Conservation (phyloP, 1,140 invertebrate genomes). For the Melitaea cinxia region DNA sequence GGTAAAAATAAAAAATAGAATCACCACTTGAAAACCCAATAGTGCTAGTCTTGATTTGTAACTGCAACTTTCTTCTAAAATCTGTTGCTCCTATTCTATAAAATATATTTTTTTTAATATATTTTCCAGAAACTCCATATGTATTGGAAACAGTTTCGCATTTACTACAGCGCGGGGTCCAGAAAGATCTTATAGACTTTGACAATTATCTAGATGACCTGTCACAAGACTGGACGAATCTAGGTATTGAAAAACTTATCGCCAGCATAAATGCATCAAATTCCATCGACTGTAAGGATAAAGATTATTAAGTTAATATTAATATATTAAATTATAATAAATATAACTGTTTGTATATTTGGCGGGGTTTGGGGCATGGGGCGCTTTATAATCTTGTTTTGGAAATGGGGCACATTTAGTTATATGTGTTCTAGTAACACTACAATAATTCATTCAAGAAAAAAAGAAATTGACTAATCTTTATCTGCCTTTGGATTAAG, state of each 20-base stretch:
- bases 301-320: slow-evolving; percentile 11
- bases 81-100: slow-evolving; percentile 39
- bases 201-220: slow-evolving; percentile 96
- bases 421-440: too few species aligned
- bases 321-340: neutral
- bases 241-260: slow-evolving; percentile 77
- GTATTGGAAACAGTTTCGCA: slow-evolving; percentile 85
- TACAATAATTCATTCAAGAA: too few species aligned
- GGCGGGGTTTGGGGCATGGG: neutral
- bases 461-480: too few species aligned
- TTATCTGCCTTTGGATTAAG: too few species aligned
- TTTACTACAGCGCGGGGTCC: slow-evolving; percentile 86
- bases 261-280: slow-evolving; percentile 62
- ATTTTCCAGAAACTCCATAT: slow-evolving; percentile 74
- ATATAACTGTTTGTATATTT: neutral
- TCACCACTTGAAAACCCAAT: too few species aligned
- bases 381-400: too few species aligned
- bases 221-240: slow-evolving; percentile 91
- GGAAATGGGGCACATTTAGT: too few species aligned
- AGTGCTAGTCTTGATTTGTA: too few species aligned
- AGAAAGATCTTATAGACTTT: slow-evolving; percentile 91
- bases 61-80: too few species aligned
- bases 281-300: slow-evolving; percentile 35
- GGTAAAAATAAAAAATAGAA: too few species aligned
- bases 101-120: slow-evolving; percentile 47